Evolutionary conservation across 2,888 invertebrate genomes (phyloP).

Genomic region (Eretmocerus hayati): DNA sequence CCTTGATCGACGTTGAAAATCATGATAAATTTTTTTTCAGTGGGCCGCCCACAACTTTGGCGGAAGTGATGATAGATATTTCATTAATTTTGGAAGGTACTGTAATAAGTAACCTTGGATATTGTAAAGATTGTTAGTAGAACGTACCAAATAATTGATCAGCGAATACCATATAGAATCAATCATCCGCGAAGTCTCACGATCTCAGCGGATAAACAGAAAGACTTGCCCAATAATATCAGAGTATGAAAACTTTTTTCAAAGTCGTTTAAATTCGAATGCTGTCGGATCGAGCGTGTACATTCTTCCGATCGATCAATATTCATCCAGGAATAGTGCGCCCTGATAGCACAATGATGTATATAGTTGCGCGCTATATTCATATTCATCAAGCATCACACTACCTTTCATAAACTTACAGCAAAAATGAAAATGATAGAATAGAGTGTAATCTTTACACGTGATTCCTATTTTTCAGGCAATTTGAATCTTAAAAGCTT

Average conservation of each 20-base stretch:
- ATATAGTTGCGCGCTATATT: conserved; percentile 47
- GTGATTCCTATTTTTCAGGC: conserved; percentile 31
- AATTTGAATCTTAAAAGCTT: conserved; percentile 26
- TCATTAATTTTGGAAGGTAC: too few relatives aligned
- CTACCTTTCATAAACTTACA: conserved; percentile 9
- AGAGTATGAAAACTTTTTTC: background rate
- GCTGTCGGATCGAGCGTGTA: too few relatives aligned
- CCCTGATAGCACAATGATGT: conserved; percentile 48
- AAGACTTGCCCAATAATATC: background rate
- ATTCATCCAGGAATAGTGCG: conserved; percentile 42
- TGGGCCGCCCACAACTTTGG: too few relatives aligned
- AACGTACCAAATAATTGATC: conserved; percentile 32
- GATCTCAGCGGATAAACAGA: too few relatives aligned
- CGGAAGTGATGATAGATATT: too few relatives aligned
- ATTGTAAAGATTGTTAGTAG: conserved; percentile 48
- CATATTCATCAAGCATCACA: conserved; percentile 7
- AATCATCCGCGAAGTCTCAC: conserved; percentile 15
- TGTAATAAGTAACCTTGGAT: conserved; percentile 48
- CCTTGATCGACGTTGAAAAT: too few relatives aligned
- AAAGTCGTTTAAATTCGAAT: background rate
- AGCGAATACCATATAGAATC: conserved; percentile 20
- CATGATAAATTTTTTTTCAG: too few relatives aligned
- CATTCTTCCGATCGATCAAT: conserved; percentile 19
- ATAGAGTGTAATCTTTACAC: conserved; percentile 14
- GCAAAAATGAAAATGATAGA: conserved; percentile 16